These are phyloP conservation scores for Tenthredo livida DNA, from an alignment of 2,888 invertebrate species.

Conservation along the genomic window DNA sequence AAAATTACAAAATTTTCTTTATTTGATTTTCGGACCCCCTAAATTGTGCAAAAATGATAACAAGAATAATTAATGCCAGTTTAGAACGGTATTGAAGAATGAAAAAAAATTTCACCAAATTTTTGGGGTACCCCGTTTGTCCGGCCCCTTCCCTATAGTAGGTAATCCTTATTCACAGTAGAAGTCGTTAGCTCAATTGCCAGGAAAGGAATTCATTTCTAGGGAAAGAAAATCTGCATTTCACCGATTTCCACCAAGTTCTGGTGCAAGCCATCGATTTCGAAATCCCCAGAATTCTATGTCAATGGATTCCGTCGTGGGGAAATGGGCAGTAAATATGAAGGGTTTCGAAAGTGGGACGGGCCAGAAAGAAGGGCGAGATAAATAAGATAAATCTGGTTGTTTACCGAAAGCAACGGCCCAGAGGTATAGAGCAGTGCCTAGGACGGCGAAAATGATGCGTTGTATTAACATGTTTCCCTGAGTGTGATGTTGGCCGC, in stretches of 20 bases:
- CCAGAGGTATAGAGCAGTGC: constrained; percentile 60
- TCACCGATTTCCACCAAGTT: neutral
- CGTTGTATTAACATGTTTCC: constrained; percentile 62
- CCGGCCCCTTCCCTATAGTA: neutral
- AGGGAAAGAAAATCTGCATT: neutral
- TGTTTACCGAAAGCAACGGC: constrained; percentile 67
- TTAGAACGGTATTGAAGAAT: no score
- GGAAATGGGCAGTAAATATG: constrained; percentile 26
- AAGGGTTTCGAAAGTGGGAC: constrained; percentile 64
- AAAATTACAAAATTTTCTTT: no score
- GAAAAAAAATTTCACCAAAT: no score
- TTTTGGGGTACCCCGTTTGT: no score
- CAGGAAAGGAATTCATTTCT: neutral
- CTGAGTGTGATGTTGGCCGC: neutral
- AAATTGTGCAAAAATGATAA: no score
- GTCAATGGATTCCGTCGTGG: neutral
- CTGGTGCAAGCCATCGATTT: constrained; percentile 5
- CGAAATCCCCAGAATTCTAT: neutral
- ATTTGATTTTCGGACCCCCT: no score
- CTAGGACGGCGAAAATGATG: constrained; percentile 64
- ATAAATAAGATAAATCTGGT: constrained; percentile 64
- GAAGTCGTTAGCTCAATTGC: neutral
- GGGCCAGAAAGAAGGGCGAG: constrained; percentile 54
- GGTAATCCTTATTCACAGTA: neutral
- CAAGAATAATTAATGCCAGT: no score